Conservation (phyloP, 2,888 invertebrate genomes). For the Agrotis exclamationis region DNA sequence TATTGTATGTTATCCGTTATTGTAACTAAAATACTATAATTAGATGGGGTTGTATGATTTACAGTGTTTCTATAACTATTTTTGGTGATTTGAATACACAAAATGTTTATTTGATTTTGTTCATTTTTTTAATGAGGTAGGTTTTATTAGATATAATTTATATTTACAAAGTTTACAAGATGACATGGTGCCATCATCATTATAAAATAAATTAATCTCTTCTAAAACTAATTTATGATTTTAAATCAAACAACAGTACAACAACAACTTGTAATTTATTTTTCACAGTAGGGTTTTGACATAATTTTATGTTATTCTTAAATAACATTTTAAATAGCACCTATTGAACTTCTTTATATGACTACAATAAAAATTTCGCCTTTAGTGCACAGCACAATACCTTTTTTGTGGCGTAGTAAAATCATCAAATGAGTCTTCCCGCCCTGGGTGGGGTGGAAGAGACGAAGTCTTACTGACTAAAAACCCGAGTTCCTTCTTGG, state of each 20-base stretch:
- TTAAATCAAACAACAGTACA: conserved; percentile 31
- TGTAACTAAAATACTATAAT: conserved; percentile 81
- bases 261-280: background rate
- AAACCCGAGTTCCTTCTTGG: no score
- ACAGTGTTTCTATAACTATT: conserved; percentile 86
- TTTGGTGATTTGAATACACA: conserved; percentile 81
- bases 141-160: conserved; percentile 66
- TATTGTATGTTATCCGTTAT: conserved; percentile 68
- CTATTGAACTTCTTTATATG: no score
- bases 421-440: no score
- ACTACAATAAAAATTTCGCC: no score
- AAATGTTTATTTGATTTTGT: conserved; percentile 73
- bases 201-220: conserved; percentile 52
- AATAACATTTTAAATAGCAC: no score
- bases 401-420: no score
- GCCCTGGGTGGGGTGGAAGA: no score
- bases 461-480: no score
- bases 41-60: conserved; percentile 85
- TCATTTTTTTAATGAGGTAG: conserved; percentile 73
- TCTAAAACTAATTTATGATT: conserved; percentile 41
- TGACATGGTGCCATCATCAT: conserved; percentile 33
- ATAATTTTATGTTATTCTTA: background rate
- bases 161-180: conserved; percentile 67
- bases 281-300: background rate
- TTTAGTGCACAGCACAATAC: no score